Conservation (phyloP, 2,113 vertebrate genomes). For the Pedetes capensis region DNA sequence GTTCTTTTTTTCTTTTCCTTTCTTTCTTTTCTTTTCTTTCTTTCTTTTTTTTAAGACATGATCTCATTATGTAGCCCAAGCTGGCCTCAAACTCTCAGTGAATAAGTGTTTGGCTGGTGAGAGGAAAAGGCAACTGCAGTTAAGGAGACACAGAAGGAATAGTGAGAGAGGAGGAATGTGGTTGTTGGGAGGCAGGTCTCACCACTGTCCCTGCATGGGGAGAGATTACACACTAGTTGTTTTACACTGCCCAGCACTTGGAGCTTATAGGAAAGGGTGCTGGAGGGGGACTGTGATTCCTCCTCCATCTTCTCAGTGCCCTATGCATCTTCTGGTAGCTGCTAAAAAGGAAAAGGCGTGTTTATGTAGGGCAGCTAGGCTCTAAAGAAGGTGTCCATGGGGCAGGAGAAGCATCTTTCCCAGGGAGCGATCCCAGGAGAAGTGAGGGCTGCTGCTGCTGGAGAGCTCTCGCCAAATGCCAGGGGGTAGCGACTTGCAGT, state of each 20-base stretch:
- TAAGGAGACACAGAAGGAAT: neutral
- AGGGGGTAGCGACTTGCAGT: neutral
- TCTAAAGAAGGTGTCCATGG: neutral
- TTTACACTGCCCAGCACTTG: neutral
- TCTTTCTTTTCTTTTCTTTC: neutral
- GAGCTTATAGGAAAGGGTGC: neutral
- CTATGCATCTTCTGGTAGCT: neutral
- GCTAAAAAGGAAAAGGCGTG: neutral
- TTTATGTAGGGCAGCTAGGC: neutral
- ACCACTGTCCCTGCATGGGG: neutral
- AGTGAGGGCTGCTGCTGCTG: neutral
- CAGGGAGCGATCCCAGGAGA: neutral
- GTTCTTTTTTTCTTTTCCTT: too few species aligned
- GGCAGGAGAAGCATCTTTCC: neutral
- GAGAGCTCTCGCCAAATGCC: neutral
- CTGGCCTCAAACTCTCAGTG: neutral
- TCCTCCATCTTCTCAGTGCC: neutral
- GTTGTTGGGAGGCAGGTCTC: neutral
- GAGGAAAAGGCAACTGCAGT: neutral
- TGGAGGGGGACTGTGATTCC: neutral
- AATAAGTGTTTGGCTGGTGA: neutral
- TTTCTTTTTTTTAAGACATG: neutral
- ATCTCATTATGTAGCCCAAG: neutral
- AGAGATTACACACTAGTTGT: neutral
- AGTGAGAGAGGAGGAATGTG: neutral